Evolutionary conservation across 2,888 invertebrate genomes (phyloP).

Genomic region (Eurytoma adleriae): DNA sequence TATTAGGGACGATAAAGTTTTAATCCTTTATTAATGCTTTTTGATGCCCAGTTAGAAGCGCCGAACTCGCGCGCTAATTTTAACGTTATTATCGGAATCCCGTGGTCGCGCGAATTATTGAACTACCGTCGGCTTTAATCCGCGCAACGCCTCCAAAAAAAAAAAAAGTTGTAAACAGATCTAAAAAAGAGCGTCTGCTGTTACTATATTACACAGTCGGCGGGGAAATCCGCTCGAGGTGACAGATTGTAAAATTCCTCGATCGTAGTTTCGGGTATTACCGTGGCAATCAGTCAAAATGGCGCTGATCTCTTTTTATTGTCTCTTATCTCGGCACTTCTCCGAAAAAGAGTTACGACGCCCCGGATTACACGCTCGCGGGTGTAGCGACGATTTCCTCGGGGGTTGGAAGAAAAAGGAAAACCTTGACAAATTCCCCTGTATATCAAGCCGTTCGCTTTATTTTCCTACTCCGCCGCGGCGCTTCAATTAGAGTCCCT

Average conservation of each 20-base stretch:
- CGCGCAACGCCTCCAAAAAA: neutral
- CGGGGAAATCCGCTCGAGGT: too few relatives aligned
- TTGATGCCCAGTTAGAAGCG: neutral
- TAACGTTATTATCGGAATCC: neutral
- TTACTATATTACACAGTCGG: too few relatives aligned
- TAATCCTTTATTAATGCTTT: constrained; percentile 20
- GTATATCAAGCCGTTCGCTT: too few relatives aligned
- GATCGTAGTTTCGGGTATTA: neutral
- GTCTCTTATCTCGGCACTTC: constrained; percentile 33
- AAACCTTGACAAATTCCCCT: constrained; percentile 28
- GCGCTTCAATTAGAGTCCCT: neutral
- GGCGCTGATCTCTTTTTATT: constrained; percentile 32
- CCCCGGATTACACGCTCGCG: constrained; percentile 20
- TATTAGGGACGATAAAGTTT: constrained; percentile 14
- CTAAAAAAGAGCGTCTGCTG: too few relatives aligned
- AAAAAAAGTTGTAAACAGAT: too few relatives aligned
- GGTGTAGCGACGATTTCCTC: neutral
- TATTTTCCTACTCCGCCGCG: neutral
- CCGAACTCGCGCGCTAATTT: neutral
- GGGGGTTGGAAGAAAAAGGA: neutral
- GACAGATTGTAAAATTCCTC: neutral
- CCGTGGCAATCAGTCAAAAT: constrained; percentile 11
- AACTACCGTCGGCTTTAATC: neutral
- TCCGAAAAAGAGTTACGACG: constrained; percentile 28
- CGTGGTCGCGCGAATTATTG: neutral